Conservation (phyloP, 2,113 vertebrate species). For the Myiagra hebetior region DNA sequence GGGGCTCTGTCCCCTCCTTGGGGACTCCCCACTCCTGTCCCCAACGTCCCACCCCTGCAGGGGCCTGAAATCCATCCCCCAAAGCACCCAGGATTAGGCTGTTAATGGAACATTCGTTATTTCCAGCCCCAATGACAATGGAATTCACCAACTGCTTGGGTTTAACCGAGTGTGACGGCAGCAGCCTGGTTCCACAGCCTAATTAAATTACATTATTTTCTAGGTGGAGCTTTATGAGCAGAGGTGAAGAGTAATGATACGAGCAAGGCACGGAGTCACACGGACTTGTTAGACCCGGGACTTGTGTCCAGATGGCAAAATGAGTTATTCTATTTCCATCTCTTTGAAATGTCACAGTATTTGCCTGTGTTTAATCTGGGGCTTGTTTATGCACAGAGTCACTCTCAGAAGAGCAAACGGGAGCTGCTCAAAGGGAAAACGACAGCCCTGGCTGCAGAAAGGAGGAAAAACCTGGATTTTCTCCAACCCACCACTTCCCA, state of each 20-base stretch:
- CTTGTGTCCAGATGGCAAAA: background rate
- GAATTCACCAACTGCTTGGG: constrained; percentile 27
- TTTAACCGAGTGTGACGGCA: constrained; percentile 23
- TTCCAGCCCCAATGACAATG: background rate
- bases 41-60: accelerated
- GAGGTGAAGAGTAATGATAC: background rate
- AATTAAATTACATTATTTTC: constrained; percentile 61
- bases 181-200: constrained; percentile 31
- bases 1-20: background rate
- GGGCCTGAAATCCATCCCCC: background rate
- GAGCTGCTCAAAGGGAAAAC: background rate
- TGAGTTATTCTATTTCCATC: background rate
- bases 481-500: background rate
- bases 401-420: background rate
- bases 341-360: background rate
- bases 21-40: background rate
- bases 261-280: background rate
- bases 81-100: background rate
- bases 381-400: background rate
- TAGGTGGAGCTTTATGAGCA: constrained; percentile 37
- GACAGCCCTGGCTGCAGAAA: background rate
- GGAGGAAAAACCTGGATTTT: background rate
- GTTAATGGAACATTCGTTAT: background rate
- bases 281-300: background rate
- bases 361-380: background rate